Base-by-base conservation (phyloP, 92 coral and sea anemone species). In the Actinostola sp. region DNA sequence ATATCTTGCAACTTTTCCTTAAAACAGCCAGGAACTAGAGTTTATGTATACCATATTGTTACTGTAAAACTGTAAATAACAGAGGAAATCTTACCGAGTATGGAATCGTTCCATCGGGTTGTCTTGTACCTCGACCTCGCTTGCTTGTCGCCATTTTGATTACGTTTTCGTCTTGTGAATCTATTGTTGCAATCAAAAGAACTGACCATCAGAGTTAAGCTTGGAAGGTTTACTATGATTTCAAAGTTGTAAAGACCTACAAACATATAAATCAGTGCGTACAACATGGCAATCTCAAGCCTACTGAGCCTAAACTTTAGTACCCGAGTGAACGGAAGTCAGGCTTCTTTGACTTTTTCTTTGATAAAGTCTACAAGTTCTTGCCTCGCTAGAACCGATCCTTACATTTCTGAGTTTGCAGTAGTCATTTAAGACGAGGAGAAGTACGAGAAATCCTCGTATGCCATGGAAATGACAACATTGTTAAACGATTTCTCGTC, bases 71-170 rank as follows among this genome's bases (percentile, higher is more conserved):
- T 17, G 13, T 10, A 43, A 56, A 66, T 14, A 66, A 44, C 3
- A 14, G 19, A 27, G 71, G 14, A 19, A 45, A 38, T 50, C 92
- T 79, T 29, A 90, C 96, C 89, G 88, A 46, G 23, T 90, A 90
- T 21, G 71, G 85, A n/a, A 61, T 48, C 7, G 92, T 67, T 21
- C 96, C 96, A 0, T 75, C 85, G 30, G 96, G 96, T 33, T 72
- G 65, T 28, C 61, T 72, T 26, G 36, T 35, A 27, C 38, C 36
- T n/a, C n/a, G n/a, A 57, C 38, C 4, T 17, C 78, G 81, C 54
- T 80, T 87, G 20, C 53, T 80, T 57, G 77, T 87, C 0, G 77
- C 25, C 50, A 84, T 72, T 71, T 78, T 79, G 32, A 29, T 63
- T 25, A 44, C 42, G 23, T 20, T 26, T 35, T 61, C 56, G 20